phyloP scores from a whole-genome alignment of 2,113 vertebrate genomes.

The Halichoeres trimaculatus region DNA sequence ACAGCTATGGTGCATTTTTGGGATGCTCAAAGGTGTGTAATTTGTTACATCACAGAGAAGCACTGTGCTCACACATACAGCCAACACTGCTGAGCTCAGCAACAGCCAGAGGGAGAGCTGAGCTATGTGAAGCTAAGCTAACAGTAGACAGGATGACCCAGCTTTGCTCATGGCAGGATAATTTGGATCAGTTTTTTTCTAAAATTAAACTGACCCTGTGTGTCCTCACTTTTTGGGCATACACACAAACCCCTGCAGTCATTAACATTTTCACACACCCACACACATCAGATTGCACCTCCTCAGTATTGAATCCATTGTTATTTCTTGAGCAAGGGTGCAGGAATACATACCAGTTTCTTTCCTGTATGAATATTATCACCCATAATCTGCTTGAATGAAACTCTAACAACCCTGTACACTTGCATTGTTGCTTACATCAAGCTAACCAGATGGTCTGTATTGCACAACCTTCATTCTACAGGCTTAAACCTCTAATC shows the following conservation, averaged over 20 bases:
- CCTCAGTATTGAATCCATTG: neutral
- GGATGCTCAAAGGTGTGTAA: neutral
- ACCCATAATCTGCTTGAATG: neutral
- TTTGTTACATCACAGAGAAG: slow-evolving; percentile 21
- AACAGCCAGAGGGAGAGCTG: slow-evolving; percentile 7
- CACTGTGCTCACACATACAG: neutral
- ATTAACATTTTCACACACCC: neutral
- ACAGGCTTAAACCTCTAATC: slow-evolving; percentile 24
- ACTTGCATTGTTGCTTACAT: neutral
- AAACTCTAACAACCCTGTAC: neutral
- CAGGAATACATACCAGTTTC: neutral
- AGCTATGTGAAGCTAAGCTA: slow-evolving; percentile 16
- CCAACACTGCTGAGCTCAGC: slow-evolving; percentile 12
- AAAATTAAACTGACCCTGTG: slow-evolving; percentile 14
- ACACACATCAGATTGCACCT: neutral
- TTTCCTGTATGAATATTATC: neutral
- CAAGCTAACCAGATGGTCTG: neutral
- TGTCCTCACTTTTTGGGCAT: slow-evolving; percentile 6
- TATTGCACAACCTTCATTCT: neutral
- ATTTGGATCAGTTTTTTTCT: slow-evolving; percentile 45
- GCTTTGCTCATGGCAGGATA: slow-evolving; percentile 34
- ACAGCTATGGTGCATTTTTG: slow-evolving; percentile 4
- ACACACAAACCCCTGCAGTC: neutral
- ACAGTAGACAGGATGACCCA: slow-evolving; percentile 3
- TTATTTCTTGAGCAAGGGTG: neutral